Conservation (phyloP, 2,797 vertebrate species). For the Remorina albescens region DNA sequence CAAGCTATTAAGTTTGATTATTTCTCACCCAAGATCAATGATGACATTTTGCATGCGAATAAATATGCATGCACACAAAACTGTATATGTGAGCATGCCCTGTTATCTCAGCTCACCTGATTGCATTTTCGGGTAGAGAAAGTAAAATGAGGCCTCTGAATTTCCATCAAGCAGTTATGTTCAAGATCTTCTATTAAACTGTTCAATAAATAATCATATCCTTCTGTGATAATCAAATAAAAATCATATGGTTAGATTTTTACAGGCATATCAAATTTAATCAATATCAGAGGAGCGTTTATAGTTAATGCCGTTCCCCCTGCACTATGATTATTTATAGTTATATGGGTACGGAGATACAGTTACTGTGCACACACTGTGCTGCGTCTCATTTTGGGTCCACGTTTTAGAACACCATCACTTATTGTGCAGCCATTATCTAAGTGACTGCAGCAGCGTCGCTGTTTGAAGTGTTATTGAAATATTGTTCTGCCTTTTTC, state of each 20-base stretch:
- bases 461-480: conserved; percentile 25
- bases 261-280: neutral
- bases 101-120: too few relatives aligned
- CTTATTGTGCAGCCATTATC: conserved; percentile 12
- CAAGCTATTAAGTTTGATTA: neutral
- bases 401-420: conserved; percentile 28
- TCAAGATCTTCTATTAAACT: neutral
- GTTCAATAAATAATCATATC: neutral
- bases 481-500: conserved; percentile 25
- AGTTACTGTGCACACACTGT: conserved; percentile 7
- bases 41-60: neutral
- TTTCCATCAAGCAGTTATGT: too few relatives aligned
- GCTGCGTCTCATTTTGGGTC: neutral
- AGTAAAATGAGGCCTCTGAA: too few relatives aligned
- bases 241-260: conserved; percentile 11
- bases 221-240: neutral
- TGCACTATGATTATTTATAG: conserved; percentile 1
- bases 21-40: neutral
- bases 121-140: too few relatives aligned
- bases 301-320: conserved; percentile 1
- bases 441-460: conserved; percentile 9
- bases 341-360: conserved; percentile 6
- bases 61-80: neutral
- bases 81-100: neutral
- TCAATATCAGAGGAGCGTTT: neutral